Evolutionary conservation across 1,140 invertebrate genomes (phyloP).

Genomic region (Drosophila teissieri): DNA sequence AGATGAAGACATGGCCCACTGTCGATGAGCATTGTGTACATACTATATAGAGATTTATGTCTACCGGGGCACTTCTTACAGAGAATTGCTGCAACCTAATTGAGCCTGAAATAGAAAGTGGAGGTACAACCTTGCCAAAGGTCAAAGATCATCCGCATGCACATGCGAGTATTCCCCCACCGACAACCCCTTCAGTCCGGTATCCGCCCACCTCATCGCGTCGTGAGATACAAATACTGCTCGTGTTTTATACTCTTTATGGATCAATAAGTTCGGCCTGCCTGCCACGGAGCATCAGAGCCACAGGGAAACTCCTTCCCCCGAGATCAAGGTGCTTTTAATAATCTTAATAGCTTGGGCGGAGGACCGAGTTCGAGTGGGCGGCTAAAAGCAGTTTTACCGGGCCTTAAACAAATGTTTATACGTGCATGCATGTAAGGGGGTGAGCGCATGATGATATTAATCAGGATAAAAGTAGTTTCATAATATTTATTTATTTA

Average conservation of each 20-base stretch:
- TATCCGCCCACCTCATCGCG: slow-evolving; percentile 19
- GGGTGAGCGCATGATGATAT: slow-evolving; percentile 35
- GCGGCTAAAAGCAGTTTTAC: slow-evolving; percentile 26
- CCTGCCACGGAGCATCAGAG: slow-evolving; percentile 35
- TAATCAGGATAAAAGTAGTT: slow-evolving; percentile 58
- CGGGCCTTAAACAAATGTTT: slow-evolving; percentile 11
- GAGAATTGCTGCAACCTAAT: slow-evolving; percentile 12
- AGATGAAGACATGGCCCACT: slow-evolving; percentile 27
- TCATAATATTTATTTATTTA: slow-evolving; percentile 28
- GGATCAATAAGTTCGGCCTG: slow-evolving; percentile 76
- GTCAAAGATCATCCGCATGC: slow-evolving; percentile 50
- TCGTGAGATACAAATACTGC: slow-evolving; percentile 68
- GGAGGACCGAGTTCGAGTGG: slow-evolving; percentile 24
- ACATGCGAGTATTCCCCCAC: slow-evolving; percentile 7
- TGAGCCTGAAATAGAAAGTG: not conserved
- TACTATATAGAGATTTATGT: slow-evolving; percentile 22
- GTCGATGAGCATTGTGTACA: slow-evolving; percentile 1
- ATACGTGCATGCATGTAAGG: slow-evolving; percentile 2
- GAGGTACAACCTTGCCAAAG: slow-evolving; percentile 46
- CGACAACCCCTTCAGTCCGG: not conserved
- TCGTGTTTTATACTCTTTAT: slow-evolving; percentile 76
- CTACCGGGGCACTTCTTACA: not conserved
- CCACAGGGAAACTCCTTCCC: slow-evolving; percentile 17
- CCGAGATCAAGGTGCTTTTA: slow-evolving; percentile 74
- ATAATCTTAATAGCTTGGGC: slow-evolving; percentile 73